phyloP scores from a whole-genome alignment of 1,140 invertebrate genomes.

The Trinorchestia longiramus region DNA sequence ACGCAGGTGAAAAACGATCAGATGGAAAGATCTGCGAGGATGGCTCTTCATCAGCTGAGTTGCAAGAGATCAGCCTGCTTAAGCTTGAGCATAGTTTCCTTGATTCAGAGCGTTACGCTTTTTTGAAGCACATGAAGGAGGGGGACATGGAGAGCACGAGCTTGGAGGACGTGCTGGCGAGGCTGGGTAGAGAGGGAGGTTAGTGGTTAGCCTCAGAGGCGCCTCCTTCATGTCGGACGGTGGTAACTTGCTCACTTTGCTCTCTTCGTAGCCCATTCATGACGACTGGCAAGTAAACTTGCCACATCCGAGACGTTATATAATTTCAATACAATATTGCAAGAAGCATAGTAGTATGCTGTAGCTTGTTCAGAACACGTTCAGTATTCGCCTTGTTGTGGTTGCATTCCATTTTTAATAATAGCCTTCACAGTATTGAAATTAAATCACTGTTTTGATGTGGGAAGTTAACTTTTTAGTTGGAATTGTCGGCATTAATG shows the following conservation, averaged over 20 bases:
- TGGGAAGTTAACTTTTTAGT: too few relatives aligned
- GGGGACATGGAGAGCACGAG: slow-evolving; percentile 46
- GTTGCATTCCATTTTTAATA: too few relatives aligned
- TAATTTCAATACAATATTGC: too few relatives aligned
- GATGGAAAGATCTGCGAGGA: background rate
- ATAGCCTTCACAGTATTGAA: too few relatives aligned
- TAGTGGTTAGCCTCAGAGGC: background rate
- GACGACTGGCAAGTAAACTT: too few relatives aligned
- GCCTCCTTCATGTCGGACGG: background rate
- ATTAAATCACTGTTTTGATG: too few relatives aligned
- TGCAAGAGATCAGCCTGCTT: background rate
- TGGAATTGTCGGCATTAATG: too few relatives aligned
- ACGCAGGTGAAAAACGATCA: background rate
- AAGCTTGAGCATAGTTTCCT: background rate
- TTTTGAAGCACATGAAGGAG: slow-evolving; percentile 46
- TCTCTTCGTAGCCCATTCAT: too few relatives aligned
- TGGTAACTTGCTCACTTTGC: background rate
- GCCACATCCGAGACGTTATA: too few relatives aligned
- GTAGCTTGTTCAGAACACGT: too few relatives aligned
- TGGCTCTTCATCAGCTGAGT: background rate
- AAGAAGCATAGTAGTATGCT: too few relatives aligned
- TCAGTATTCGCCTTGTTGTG: too few relatives aligned
- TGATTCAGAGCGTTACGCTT: background rate
- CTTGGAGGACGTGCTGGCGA: slow-evolving; percentile 33
- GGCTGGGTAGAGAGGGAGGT: slow-evolving; percentile 46